Percentiles rank a stretch among this genome's conserved stretches.
phyloP scores from a whole-genome alignment of 2,888 invertebrate genomes.

The Leptinotarsa tumamoca region DNA sequence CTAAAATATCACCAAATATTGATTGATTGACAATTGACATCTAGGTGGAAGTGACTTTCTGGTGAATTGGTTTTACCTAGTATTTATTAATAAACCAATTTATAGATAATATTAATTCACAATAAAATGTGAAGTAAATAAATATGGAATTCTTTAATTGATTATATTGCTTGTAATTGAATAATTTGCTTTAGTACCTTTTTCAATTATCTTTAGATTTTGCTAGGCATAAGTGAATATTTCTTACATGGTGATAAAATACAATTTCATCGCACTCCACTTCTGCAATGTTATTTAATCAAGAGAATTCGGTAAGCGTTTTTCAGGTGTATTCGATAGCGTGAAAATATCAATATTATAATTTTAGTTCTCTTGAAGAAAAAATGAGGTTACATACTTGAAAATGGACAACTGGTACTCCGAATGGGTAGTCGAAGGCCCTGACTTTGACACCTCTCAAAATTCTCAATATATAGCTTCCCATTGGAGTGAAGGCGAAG shows the following conservation, averaged over 20 bases:
- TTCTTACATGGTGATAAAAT: too few relatives aligned
- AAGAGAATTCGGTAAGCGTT: background rate
- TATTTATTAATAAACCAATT: background rate
- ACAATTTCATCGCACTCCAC: too few relatives aligned
- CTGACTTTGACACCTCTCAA: conserved; percentile 13
- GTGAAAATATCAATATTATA: background rate
- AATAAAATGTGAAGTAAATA: background rate
- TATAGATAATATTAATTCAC: background rate
- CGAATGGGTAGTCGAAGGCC: conserved; percentile 29
- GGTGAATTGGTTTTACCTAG: background rate
- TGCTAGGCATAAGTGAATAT: too few relatives aligned
- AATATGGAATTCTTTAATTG: background rate
- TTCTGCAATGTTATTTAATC: too few relatives aligned
- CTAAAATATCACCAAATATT: conserved; percentile 6
- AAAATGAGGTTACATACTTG: conserved; percentile 22
- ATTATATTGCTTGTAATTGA: background rate
- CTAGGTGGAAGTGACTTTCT: background rate
- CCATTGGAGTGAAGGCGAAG: conserved; percentile 17
- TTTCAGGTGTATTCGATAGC: background rate
- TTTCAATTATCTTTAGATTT: background rate
- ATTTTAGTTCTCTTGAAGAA: conserved; percentile 3
- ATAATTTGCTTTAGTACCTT: background rate
- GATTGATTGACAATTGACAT: conserved; percentile 7
- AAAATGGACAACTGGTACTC: conserved; percentile 39
- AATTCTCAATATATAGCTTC: conserved; percentile 5